Evolutionary conservation across 2,113 vertebrate species (phyloP), one percentile per base, ranked within the genome.

Genomic region (Neofelis nebulosa): DNA sequence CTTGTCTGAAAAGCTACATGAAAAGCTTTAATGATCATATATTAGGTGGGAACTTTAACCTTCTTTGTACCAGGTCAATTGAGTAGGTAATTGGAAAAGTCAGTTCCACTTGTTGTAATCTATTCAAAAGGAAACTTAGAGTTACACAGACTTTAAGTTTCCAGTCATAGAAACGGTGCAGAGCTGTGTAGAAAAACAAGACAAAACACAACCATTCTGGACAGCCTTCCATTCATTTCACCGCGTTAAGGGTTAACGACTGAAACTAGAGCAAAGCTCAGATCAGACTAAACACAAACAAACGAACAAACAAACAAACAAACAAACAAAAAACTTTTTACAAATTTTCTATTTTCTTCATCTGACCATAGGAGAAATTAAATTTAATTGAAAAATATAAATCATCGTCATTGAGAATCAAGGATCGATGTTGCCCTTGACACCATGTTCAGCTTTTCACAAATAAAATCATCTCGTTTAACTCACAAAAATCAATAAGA

Each of bases 41-140:
- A 95, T 96, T 96, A 95, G 96, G 95, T 98, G 96, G 95, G 98
- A 98, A 98, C 68, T 79, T 98, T 98, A 92, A 95, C 97, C 91
- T 97, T 89, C 92, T 96, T 97, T 87, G 65, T 83, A 97, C 50
- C 97, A 95, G 94, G 98, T 96, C 97, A 98, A 82, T 97, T 95
- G 95, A 94, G 65, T 48, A 86, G 90, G 61, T 86, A 91, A 98
- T 97, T 97, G 96, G 90, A 98, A 98, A 76, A 98, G 96, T 96
- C 94, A 94, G 78, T 76, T 88, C 97, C 71, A 86, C 92, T 91
- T 94, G 97, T 92, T 91, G 97, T 97, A 98, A 98, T 91, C 89
- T 66, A 89, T 68, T 95, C 84, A 63, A 84, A 98, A 95, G 89
- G 61, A 84, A 94, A 94, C 86, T 86, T 87, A 66, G 69, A 65